phyloP scores from a whole-genome alignment of 2,113 vertebrate species.

The Erythrolamprus reginae region DNA sequence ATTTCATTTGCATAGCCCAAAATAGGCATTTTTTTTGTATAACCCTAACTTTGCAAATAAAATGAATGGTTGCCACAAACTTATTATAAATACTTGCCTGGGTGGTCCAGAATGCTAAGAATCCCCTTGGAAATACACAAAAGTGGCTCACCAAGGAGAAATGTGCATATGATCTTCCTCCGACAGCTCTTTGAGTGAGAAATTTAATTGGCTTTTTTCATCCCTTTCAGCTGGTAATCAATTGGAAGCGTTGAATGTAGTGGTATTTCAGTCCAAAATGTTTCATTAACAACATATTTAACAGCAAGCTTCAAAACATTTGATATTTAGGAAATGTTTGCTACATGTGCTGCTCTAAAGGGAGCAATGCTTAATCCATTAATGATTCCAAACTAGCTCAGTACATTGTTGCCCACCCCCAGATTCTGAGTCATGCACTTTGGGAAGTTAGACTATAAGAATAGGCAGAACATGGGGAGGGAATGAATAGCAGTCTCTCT shows the following conservation, averaged over 20 bases:
- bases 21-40: neutral
- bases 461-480: neutral
- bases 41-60: conserved; percentile 26
- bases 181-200: neutral
- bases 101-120: rapidly evolving
- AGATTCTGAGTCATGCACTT: conserved; percentile 1
- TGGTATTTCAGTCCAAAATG: rapidly evolving
- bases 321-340: neutral
- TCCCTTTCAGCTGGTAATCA: neutral
- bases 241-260: neutral
- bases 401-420: neutral
- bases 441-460: neutral
- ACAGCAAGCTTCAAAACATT: neutral
- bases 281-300: neutral
- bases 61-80: neutral
- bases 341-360: neutral
- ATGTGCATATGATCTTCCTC: neutral
- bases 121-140: neutral
- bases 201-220: neutral
- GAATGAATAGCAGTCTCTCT: neutral
- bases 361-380: conserved; percentile 1
- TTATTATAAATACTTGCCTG: neutral
- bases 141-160: neutral
- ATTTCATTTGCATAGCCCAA: neutral
- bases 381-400: neutral